Evolutionary conservation across 2,797 vertebrate genomes (phyloP).

Genomic region (Cephalopachus bancanus): DNA sequence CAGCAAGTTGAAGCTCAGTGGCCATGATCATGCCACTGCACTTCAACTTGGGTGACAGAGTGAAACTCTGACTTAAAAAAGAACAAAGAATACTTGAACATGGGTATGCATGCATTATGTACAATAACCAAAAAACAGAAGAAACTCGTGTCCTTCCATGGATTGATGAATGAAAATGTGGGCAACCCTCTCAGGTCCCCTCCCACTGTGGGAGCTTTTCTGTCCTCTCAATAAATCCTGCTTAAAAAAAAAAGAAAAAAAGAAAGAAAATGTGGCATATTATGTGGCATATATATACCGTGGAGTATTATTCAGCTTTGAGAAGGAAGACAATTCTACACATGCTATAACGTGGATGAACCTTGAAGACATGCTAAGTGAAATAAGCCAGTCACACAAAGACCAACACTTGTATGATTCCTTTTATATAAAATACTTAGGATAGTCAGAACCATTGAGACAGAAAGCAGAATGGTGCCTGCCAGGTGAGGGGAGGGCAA

Average conservation of each 20-base stretch:
- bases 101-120: neutral
- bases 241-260: too few relatives aligned
- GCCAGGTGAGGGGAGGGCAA: neutral
- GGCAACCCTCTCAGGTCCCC: too few relatives aligned
- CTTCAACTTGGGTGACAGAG: neutral
- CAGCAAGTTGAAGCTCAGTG: neutral
- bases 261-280: neutral
- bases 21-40: neutral
- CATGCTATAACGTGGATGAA: neutral
- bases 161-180: neutral
- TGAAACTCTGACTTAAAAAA: too few relatives aligned
- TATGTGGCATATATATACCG: neutral
- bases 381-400: slow-evolving; percentile 14
- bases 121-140: neutral
- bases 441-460: neutral
- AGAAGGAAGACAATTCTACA: neutral
- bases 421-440: neutral
- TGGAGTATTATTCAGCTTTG: neutral
- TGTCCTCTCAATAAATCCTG: too few relatives aligned
- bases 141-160: neutral
- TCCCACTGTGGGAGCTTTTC: too few relatives aligned
- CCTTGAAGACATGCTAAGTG: neutral
- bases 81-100: neutral
- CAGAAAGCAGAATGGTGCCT: neutral
- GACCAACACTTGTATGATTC: neutral